These are phyloP conservation scores for Catharus bicknelli DNA, from an alignment of 2,113 vertebrate genomes.

Conservation along the genomic window DNA sequence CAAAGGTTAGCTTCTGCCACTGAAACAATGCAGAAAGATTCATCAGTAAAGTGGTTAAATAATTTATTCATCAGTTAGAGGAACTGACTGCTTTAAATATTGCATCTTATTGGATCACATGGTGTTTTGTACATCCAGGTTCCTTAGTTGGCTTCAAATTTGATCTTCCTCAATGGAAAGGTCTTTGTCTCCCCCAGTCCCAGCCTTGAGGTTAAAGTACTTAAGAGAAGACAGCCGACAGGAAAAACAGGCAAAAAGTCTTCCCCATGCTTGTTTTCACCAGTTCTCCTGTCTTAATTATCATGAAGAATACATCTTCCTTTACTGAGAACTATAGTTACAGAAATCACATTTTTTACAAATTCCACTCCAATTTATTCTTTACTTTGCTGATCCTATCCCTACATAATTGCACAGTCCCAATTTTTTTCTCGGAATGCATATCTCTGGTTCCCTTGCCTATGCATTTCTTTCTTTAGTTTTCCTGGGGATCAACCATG, in stretches of 20 bases:
- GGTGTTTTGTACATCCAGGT: neutral
- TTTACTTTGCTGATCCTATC: neutral
- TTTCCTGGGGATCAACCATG: neutral
- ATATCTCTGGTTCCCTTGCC: neutral
- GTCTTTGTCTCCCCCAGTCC: neutral
- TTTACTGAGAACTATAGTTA: neutral
- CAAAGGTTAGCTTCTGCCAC: neutral
- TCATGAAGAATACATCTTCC: neutral
- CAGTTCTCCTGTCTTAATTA: neutral
- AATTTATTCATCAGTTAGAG: neutral
- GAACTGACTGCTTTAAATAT: neutral
- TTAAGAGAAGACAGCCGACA: neutral
- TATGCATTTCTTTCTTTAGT: neutral
- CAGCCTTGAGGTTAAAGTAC: neutral
- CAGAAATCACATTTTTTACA: neutral
- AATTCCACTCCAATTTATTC: neutral
- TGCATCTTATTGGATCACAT: neutral
- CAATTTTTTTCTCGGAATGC: neutral
- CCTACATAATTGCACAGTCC: neutral
- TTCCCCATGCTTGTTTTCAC: neutral
- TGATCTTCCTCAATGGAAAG: neutral
- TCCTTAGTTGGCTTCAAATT: neutral
- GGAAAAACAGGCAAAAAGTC: neutral
- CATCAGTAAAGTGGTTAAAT: neutral
- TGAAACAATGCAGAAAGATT: neutral